Evolutionary conservation across 1,140 invertebrate species (phyloP).

Genomic region (Leptopilina clavipes): DNA sequence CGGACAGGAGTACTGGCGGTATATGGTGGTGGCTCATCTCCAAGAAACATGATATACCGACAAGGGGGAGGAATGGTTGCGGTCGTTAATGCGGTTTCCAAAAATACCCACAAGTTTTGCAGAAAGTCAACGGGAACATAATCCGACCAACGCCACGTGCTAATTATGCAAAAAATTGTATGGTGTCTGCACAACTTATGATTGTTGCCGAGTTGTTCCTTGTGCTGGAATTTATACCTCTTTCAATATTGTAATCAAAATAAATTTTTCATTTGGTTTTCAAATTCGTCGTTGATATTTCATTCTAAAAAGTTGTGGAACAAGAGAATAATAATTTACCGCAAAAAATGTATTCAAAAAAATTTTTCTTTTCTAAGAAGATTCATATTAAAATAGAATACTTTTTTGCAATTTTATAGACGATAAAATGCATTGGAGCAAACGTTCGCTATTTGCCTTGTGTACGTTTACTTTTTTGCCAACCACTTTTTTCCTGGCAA

Average conservation of each 20-base stretch:
- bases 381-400: constrained; percentile 58
- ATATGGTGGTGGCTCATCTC: constrained; percentile 65
- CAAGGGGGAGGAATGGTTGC: constrained; percentile 50
- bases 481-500: constrained; percentile 51
- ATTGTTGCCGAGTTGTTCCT: constrained; percentile 39
- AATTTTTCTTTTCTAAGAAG: constrained; percentile 33
- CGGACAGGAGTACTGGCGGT: not conserved
- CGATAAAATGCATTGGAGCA: constrained; percentile 25
- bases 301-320: no score
- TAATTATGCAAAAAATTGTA: constrained; percentile 75
- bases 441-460: constrained; percentile 38
- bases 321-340: no score
- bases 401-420: constrained; percentile 41
- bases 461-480: constrained; percentile 35
- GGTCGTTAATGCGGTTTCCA: constrained; percentile 67
- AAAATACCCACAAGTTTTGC: constrained; percentile 71
- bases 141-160: constrained; percentile 69
- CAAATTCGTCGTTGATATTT: no score
- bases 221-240: not conserved
- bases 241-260: not conserved
- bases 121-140: constrained; percentile 73
- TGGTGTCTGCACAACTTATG: constrained; percentile 62
- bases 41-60: constrained; percentile 73
- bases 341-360: not conserved
- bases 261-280: not conserved